These are phyloP conservation scores for Jacana jacana DNA, from an alignment of 2,113 vertebrate species.

Conservation along the genomic window DNA sequence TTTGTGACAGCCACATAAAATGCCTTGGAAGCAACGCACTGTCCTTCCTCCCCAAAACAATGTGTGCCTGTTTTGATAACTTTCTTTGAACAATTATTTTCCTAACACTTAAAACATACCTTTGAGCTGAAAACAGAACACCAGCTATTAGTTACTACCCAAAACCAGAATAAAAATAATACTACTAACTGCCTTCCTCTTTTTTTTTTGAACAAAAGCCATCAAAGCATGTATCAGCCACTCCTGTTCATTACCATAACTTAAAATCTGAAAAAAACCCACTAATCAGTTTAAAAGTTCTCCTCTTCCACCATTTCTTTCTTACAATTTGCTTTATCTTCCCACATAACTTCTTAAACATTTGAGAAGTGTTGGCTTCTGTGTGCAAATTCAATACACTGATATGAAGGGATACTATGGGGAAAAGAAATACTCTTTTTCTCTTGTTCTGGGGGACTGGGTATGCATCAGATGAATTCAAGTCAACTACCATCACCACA, in stretches of 20 bases:
- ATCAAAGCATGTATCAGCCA: neutral
- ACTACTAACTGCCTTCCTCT: neutral
- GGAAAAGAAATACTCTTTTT: neutral
- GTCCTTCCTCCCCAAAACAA: neutral
- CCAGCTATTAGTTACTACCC: neutral
- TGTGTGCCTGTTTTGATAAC: rapidly evolving
- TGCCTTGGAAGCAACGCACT: neutral
- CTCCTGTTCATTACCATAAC: neutral
- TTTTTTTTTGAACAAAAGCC: neutral
- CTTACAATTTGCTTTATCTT: neutral
- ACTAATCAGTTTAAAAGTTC: neutral
- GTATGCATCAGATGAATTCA: neutral
- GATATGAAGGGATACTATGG: neutral
- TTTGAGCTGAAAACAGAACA: neutral
- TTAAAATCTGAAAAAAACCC: neutral
- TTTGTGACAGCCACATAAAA: neutral
- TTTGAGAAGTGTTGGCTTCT: neutral
- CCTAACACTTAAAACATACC: neutral
- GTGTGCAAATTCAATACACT: neutral
- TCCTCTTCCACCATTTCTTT: neutral
- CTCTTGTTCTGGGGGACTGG: neutral
- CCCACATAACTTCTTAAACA: neutral
- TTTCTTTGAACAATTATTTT: neutral
- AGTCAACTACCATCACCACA: neutral
- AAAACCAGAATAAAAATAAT: neutral